Evolutionary conservation across 2,113 vertebrate species (phyloP).

Genomic region (Corythornis vintsioides): DNA sequence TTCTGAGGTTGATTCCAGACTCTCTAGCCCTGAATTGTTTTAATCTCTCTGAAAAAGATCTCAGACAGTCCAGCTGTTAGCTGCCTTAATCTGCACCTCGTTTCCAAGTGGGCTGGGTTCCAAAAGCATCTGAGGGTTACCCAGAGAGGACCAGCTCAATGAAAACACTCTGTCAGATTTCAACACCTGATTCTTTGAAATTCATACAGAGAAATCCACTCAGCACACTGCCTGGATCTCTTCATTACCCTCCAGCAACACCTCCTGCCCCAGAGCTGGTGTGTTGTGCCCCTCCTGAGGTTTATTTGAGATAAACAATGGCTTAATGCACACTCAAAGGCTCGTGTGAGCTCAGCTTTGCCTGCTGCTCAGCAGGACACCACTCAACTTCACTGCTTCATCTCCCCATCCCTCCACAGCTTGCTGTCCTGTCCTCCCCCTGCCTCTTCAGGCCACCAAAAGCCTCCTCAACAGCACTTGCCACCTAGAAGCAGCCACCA

Average conservation of each 20-base stretch:
- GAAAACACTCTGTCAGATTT: neutral
- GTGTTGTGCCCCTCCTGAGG: neutral
- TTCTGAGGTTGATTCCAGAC: neutral
- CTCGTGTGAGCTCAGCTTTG: neutral
- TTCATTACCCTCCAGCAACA: neutral
- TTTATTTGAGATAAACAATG: neutral
- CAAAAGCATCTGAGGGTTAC: accelerated
- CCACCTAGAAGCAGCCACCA: too few relatives aligned
- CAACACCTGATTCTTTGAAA: neutral
- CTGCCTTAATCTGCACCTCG: constrained; percentile 10
- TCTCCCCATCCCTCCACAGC: neutral
- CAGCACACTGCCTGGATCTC: neutral
- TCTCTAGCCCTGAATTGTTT: neutral
- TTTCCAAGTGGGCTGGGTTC: neutral
- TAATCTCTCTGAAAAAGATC: constrained; percentile 16
- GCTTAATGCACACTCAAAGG: neutral
- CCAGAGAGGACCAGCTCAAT: neutral
- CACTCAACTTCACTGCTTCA: neutral
- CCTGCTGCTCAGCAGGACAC: neutral
- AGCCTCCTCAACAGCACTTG: neutral
- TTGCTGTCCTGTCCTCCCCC: neutral
- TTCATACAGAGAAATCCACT: neutral
- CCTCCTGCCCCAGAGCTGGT: neutral
- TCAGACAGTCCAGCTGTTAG: neutral
- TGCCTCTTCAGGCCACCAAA: neutral